Percentiles rank a stretch among this genome's conserved stretches.
These are phyloP conservation scores for Drosophila algonquin DNA, from an alignment of 2,888 invertebrate species.

Conservation along the genomic window DNA sequence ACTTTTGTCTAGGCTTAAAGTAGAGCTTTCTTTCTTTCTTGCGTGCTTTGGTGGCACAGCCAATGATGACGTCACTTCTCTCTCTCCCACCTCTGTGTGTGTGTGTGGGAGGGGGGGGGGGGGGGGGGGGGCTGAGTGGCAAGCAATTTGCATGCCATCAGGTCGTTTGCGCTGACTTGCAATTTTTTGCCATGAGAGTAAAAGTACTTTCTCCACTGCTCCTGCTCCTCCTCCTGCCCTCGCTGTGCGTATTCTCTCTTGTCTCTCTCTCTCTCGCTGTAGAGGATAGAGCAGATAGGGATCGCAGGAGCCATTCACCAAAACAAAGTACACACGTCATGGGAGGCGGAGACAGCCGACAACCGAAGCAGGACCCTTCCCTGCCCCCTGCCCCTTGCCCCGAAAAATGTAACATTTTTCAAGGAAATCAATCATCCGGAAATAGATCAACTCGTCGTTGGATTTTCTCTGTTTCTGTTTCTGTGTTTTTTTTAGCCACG, in stretches of 20 bases:
- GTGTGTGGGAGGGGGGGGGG: no score
- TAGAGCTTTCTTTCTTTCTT: constrained; percentile 28
- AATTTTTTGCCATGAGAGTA: constrained; percentile 36
- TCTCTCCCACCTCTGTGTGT: background rate
- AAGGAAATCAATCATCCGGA: constrained; percentile 76
- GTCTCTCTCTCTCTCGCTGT: background rate
- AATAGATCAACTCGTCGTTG: constrained; percentile 67
- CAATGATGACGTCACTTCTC: constrained; percentile 62
- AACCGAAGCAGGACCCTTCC: background rate
- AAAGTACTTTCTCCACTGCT: background rate
- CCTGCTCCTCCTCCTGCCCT: background rate
- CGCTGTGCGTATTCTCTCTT: constrained; percentile 17
- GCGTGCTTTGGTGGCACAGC: constrained; percentile 48
- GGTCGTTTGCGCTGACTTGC: constrained; percentile 71
- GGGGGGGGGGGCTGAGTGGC: background rate
- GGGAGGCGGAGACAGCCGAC: constrained; percentile 16
- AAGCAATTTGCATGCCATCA: constrained; percentile 67
- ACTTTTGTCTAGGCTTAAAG: constrained; percentile 38
- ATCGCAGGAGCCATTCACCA: constrained; percentile 47
- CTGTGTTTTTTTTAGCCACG: constrained; percentile 8
- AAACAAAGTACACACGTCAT: constrained; percentile 68
- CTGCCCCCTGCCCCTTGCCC: background rate
- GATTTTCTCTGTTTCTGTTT: constrained; percentile 1
- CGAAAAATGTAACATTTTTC: constrained; percentile 38
- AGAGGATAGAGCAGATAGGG: constrained; percentile 5